phyloP scores from a whole-genome alignment of 2,888 invertebrate genomes.

The Ditylenchus weischeri region DNA sequence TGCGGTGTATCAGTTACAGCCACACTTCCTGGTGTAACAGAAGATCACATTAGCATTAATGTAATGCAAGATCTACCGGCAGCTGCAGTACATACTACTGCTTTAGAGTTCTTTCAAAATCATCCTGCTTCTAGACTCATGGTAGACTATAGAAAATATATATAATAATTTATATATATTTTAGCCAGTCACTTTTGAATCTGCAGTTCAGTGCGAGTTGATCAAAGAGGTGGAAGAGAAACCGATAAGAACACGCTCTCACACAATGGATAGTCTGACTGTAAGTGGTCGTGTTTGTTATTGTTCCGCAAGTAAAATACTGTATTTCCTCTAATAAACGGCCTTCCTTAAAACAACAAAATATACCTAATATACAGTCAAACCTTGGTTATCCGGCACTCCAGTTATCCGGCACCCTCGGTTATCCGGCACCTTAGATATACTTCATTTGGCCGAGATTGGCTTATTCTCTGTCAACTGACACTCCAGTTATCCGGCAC shows the following conservation, averaged over 20 bases:
- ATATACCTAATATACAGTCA: no score
- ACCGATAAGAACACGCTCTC: no score
- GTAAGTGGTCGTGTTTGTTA: background rate
- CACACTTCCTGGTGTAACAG: background rate
- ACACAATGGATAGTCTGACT: background rate
- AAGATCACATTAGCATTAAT: background rate
- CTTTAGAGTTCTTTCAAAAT: slow-evolving; percentile 7
- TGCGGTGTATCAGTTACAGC: background rate
- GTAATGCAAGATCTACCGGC: background rate
- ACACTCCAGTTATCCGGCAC: no score
- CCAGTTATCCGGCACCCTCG: no score
- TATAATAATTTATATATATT: background rate
- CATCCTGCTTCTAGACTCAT: background rate
- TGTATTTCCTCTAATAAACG: no score
- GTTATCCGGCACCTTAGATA: no score
- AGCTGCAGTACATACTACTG: background rate
- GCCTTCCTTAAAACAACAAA: no score
- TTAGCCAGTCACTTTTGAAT: background rate
- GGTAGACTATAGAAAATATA: background rate
- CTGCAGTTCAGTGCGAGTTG: slow-evolving; percentile 9
- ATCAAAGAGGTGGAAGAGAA: background rate
- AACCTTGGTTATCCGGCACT: no score
- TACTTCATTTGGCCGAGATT: no score
- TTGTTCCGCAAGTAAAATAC: no score
- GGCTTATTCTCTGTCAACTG: no score